Evolutionary conservation across 2,113 vertebrate species (phyloP), one percentile per base, ranked within the genome.

Genomic region (Takifugu bimaculatus): DNA sequence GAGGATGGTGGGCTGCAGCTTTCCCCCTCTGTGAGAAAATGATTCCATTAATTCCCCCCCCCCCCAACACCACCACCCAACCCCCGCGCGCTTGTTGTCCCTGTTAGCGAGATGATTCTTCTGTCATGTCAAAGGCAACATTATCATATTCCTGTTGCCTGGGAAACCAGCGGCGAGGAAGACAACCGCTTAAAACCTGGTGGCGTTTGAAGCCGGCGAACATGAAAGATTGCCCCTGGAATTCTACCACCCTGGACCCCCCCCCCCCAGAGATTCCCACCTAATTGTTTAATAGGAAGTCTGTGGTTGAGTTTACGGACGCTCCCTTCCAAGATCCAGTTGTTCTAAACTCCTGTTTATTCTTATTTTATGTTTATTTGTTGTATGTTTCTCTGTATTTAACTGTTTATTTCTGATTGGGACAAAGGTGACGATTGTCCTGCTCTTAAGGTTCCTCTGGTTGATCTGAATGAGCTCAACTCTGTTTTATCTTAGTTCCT

Each of bases 51-150:
- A 90, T 88, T 85, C 80, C 78, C 25, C 74, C 74, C 78, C 69
- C 60, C 70, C 77, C 67, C 6, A 9, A 43, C 42, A 9, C 42
- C 42, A 9, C 42, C 27, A 65, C 29, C 42, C n/a, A 70, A 74
- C 74, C 75, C 80, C 78, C 66, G 82, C 80, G 78, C 83, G 85
- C 87, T 86, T 87, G 89, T 88, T 89, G 88, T 90, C 88, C 89
- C 85, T 88, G 87, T 89, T 91, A 90, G 85, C 67, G 70, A 89
- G 88, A 91, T 88, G 87, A 88, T 90, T 90, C 85, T 88, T 88
- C 87, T 88, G 86, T 90, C 86, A 88, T 85, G 85, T 90, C 88
- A 91, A 88, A 89, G 87, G 86, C 78, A 90, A 89, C 87, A 90
- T 91, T 91, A 91, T 89, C 88, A 89, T 91, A 89, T 88, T 81